Conservation (phyloP, 1,140 invertebrate species). For the Archegozetes longisetosus region DNA sequence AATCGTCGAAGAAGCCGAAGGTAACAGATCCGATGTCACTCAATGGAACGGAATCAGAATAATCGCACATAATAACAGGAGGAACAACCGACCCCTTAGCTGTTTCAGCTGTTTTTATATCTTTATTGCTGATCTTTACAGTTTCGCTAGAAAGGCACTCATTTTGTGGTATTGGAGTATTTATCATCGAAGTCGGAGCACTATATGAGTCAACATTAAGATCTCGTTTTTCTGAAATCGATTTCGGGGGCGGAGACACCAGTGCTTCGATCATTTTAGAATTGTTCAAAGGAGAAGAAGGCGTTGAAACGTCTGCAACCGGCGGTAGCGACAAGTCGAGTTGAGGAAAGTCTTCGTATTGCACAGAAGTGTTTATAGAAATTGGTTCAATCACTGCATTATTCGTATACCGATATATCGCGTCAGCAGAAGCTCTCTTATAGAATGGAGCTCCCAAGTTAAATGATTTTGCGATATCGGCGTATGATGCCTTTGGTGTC, state of each 20-base stretch:
- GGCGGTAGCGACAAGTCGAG: neutral
- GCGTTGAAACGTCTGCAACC: neutral
- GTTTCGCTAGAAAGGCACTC: neutral
- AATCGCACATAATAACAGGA: neutral
- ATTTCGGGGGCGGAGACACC: neutral
- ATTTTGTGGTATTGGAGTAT: neutral
- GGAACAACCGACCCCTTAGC: neutral
- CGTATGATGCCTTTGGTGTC: conserved; percentile 4
- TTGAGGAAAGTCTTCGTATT: neutral
- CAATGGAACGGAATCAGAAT: neutral
- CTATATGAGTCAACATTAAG: neutral
- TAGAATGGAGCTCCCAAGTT: no score
- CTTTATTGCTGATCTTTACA: neutral
- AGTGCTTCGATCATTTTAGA: neutral
- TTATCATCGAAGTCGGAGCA: neutral
- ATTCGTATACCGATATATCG: no score
- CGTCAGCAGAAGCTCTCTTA: neutral
- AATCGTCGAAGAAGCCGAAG: neutral
- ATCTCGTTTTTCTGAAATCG: neutral
- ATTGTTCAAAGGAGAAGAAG: neutral
- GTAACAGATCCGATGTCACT: neutral
- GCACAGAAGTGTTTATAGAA: neutral
- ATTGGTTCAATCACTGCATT: no score
- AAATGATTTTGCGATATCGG: conserved; percentile 9
- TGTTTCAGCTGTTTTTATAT: neutral